Evolutionary conservation across 2,888 invertebrate genomes (phyloP), one percentile per base, ranked within the genome.

Genomic region (Epistrophe grossulariae): DNA sequence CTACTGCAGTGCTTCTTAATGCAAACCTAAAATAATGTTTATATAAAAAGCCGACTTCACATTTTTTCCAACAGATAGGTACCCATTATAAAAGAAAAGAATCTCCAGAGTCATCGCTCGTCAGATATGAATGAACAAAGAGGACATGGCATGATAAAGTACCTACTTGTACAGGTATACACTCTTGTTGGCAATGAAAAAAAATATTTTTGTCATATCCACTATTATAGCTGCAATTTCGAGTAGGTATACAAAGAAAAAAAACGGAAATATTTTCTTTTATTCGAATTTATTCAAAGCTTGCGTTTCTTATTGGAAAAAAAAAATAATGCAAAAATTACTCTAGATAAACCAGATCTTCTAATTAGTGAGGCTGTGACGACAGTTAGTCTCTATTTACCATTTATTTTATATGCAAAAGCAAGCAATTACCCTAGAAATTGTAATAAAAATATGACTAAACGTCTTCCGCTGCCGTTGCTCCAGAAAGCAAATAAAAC

Each of bases 391-490:
- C 40, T 64, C 19, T 40, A 28, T 48, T 52, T 68, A 50, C 35
- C 17, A 17, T 31, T 50, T 52, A 70, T 62, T 48, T 31, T 48
- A 7, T 81, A 85, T 66, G 82, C 71, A 74, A 55, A 85, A 82
- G 78, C 70, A 74, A 74, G 60, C 78, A 79, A 71, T 74, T 66
- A 62, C 48, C 55, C 60, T 40, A 50, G 38, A 55, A 70, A n/a
- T 38, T 28, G 10, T 19, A 38, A 70, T 52, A 52, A 62, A 84
- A 70, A 84, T 55, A 85, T 85, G 85, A 85, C 78, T 85, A 79
- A 68, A 82, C 82, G 70, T 64, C 78, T 78, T 85, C 78, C 70
- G 40, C 57, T 57, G 60, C 48, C 28, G 31, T 38, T 52, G 24
- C n/a, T 74, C 60, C 64, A 74, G 73, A 70, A 81, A 79, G 24